Conservation (phyloP, 2,888 invertebrate genomes). For the Thera britannica region DNA sequence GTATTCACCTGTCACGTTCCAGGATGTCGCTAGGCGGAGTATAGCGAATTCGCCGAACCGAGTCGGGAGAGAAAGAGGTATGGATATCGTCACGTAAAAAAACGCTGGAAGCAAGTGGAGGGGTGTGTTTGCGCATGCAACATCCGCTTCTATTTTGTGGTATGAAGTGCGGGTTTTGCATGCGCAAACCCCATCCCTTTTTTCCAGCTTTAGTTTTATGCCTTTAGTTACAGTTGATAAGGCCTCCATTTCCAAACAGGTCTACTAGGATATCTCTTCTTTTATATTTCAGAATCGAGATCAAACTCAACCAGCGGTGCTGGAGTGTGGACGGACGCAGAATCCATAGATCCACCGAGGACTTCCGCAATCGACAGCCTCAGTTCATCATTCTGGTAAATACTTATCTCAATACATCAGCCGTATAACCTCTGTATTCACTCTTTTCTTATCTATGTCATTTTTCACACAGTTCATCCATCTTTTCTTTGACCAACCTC, state of each 20-base stretch:
- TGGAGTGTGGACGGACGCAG: slow-evolving; percentile 84
- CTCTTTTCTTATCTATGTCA: too few relatives aligned
- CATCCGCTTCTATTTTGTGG: too few relatives aligned
- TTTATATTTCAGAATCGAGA: slow-evolving; percentile 80
- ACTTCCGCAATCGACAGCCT: slow-evolving; percentile 81
- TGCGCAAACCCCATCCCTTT: too few relatives aligned
- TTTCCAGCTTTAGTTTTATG: too few relatives aligned
- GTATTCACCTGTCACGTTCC: slow-evolving; percentile 94
- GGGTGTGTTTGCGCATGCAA: too few relatives aligned
- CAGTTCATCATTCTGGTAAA: slow-evolving; percentile 75
- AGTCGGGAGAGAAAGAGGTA: slow-evolving; percentile 67
- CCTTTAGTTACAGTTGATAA: neutral
- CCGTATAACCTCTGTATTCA: too few relatives aligned
- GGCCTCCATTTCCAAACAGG: too few relatives aligned
- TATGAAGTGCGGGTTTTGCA: too few relatives aligned
- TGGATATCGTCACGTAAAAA: neutral
- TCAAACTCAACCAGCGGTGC: slow-evolving; percentile 87
- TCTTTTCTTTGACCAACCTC: too few relatives aligned
- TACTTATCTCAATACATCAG: neutral
- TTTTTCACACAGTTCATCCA: too few relatives aligned
- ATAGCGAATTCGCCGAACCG: slow-evolving; percentile 90
- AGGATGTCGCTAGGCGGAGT: slow-evolving; percentile 92
- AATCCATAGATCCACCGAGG: slow-evolving; percentile 84
- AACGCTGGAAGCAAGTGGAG: too few relatives aligned
- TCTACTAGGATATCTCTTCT: neutral